These are phyloP conservation scores for Flabesymbios commensalis DNA, from an alignment of 2,888 invertebrate species.

Conservation along the genomic window DNA sequence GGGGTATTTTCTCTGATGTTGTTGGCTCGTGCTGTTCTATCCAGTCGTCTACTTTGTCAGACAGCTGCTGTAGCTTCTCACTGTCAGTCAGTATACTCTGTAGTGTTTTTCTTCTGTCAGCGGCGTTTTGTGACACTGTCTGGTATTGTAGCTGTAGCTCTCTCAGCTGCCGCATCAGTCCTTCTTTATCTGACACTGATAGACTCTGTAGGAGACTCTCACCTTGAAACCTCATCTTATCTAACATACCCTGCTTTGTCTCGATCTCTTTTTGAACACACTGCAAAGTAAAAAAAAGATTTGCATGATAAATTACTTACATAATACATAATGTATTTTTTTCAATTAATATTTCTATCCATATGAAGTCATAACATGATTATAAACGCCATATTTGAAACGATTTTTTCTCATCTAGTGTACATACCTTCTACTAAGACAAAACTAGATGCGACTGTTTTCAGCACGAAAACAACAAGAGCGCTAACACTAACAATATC, in stretches of 20 bases:
- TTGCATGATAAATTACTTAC: not conserved
- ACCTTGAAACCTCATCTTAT: conserved; percentile 64
- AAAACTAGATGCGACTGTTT: too few relatives aligned
- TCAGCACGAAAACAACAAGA: too few relatives aligned
- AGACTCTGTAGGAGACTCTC: conserved; percentile 58
- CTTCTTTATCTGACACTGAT: conserved; percentile 81
- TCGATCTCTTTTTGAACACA: conserved; percentile 77
- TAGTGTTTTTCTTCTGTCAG: conserved; percentile 68
- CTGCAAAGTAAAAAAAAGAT: conserved; percentile 40
- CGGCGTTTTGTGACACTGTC: conserved; percentile 68
- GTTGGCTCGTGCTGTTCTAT: conserved; percentile 68
- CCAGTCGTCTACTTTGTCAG: conserved; percentile 82
- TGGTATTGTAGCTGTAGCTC: conserved; percentile 77
- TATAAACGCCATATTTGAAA: too few relatives aligned
- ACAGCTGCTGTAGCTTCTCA: conserved; percentile 76
- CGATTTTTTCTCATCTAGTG: not conserved
- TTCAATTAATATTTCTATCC: too few relatives aligned
- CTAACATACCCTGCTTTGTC: conserved; percentile 76
- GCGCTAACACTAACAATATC: too few relatives aligned
- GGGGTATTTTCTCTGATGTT: conserved; percentile 28
- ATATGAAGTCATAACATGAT: too few relatives aligned
- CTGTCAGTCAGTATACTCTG: conserved; percentile 71
- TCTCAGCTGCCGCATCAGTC: conserved; percentile 75
- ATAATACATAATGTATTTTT: not conserved
- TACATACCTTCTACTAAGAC: too few relatives aligned